A percentile compares a stretch with the other conserved stretches of the same genome.
Conservation (phyloP, 2,113 vertebrate genomes). For the Pelecanoides urinatrix region DNA sequence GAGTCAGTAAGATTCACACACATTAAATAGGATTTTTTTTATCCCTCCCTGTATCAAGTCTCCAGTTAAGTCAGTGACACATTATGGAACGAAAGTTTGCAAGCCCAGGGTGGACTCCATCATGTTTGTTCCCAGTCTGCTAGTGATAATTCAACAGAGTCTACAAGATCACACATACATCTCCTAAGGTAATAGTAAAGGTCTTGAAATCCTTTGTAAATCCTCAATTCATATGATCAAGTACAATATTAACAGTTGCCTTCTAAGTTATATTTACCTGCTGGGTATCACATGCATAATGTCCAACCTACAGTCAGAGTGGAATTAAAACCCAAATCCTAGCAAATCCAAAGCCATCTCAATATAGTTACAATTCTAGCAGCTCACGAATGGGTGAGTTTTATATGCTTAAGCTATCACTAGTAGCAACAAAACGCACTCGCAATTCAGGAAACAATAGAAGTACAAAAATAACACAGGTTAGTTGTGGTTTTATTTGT, state of each 20-base stretch:
- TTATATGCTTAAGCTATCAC: not conserved
- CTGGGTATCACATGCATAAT: not conserved
- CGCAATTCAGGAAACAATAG: not conserved
- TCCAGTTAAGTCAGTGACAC: not conserved
- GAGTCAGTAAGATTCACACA: not conserved
- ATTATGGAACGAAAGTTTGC: not conserved
- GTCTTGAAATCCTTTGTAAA: not conserved
- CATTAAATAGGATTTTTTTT: not conserved
- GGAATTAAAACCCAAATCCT: not conserved
- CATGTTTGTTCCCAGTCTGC: not conserved
- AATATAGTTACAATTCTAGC: not conserved
- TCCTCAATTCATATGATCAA: not conserved
- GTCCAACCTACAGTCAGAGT: not conserved
- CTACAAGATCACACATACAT: not conserved
- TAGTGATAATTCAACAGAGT: not conserved
- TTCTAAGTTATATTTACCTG: not conserved
- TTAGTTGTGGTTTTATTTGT: not conserved
- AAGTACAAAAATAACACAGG: not conserved
- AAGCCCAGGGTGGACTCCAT: not conserved
- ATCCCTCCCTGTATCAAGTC: accelerated
- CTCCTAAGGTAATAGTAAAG: not conserved
- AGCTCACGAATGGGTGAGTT: not conserved
- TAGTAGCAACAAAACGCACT: not conserved
- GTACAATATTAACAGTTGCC: not conserved
- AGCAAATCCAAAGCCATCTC: not conserved